phyloP scores from a whole-genome alignment of 1,140 invertebrate species.

The Drosophila burlai region DNA sequence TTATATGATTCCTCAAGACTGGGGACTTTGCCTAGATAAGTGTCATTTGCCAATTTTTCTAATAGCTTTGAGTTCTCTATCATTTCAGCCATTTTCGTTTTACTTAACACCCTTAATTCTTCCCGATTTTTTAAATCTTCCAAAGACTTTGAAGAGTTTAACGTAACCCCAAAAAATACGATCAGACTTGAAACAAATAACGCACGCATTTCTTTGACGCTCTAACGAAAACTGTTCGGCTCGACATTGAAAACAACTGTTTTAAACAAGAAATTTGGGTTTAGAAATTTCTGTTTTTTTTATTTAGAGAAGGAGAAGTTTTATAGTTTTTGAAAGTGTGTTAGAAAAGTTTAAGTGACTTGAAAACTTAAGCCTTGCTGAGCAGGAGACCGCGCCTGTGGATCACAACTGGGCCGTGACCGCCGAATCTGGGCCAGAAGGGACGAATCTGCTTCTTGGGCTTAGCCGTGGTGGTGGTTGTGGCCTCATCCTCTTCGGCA shows the following conservation, averaged over 20 bases:
- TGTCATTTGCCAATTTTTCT: conserved; percentile 25
- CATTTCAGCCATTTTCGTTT: conserved; percentile 9
- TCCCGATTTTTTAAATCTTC: neutral
- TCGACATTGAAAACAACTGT: neutral
- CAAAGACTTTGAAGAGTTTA: neutral
- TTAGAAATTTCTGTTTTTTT: neutral
- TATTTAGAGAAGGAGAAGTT: conserved; percentile 21
- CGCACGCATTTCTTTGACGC: conserved; percentile 45
- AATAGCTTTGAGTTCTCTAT: conserved; percentile 3
- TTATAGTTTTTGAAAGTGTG: neutral
- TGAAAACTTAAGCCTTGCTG: neutral
- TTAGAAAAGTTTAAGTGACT: neutral
- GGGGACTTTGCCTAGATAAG: neutral
- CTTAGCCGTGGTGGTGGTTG: neutral
- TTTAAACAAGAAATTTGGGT: conserved; percentile 12
- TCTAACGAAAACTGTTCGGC: conserved; percentile 37
- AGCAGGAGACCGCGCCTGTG: neutral
- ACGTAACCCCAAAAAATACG: conserved; percentile 4
- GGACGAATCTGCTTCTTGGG: conserved; percentile 12
- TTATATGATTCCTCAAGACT: conserved; percentile 1
- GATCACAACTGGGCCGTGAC: conserved; percentile 31
- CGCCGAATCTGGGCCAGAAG: conserved; percentile 39
- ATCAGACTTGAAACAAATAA: conserved; percentile 29
- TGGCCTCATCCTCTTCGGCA: neutral
- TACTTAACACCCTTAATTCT: neutral